Percentiles rank a stretch among this genome's conserved stretches.
These are phyloP conservation scores for Calephelis perditalis DNA, from an alignment of 2,888 invertebrate genomes.

Conservation along the genomic window DNA sequence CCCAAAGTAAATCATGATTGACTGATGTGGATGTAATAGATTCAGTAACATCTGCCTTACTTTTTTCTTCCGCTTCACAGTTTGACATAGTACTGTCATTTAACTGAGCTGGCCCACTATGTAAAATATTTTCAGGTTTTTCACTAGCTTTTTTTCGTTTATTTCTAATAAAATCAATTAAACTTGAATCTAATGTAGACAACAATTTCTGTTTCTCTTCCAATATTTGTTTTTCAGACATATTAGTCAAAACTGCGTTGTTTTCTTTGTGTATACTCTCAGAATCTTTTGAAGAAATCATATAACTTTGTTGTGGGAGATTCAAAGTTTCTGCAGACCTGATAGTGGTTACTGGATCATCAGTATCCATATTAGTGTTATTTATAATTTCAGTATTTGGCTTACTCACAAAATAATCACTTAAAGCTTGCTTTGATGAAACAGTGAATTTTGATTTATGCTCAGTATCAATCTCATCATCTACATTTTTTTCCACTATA, in stretches of 20 bases:
- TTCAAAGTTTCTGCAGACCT: slow-evolving; percentile 32
- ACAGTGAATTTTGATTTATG: background rate
- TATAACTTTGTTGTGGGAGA: slow-evolving; percentile 59
- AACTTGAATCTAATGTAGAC: slow-evolving; percentile 79
- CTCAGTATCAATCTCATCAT: slow-evolving; percentile 26
- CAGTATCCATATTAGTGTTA: slow-evolving; percentile 45
- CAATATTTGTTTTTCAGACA: slow-evolving; percentile 86
- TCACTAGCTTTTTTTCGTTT: slow-evolving; percentile 38
- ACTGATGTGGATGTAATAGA: background rate
- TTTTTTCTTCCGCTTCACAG: slow-evolving; percentile 17
- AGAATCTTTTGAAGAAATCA: slow-evolving; percentile 68
- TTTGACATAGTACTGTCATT: slow-evolving; percentile 12
- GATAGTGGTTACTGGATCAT: slow-evolving; percentile 34
- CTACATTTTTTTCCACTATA: slow-evolving; percentile 75
- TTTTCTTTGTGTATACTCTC: slow-evolving; percentile 86
- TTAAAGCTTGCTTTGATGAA: too few species aligned
- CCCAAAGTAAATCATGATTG: slow-evolving; percentile 52
- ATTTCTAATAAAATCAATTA: slow-evolving; percentile 81
- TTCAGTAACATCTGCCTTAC: slow-evolving; percentile 13
- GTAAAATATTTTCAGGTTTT: slow-evolving; percentile 14
- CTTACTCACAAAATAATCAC: slow-evolving; percentile 35
- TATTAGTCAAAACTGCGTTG: slow-evolving; percentile 78
- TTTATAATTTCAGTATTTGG: slow-evolving; percentile 51
- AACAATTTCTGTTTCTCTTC: slow-evolving; percentile 84
- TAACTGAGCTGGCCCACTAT: background rate